Percentiles rank a stretch among this genome's conserved stretches.
phyloP scores from a whole-genome alignment of 2,797 vertebrate genomes.

The Enteromius radiatus region DNA sequence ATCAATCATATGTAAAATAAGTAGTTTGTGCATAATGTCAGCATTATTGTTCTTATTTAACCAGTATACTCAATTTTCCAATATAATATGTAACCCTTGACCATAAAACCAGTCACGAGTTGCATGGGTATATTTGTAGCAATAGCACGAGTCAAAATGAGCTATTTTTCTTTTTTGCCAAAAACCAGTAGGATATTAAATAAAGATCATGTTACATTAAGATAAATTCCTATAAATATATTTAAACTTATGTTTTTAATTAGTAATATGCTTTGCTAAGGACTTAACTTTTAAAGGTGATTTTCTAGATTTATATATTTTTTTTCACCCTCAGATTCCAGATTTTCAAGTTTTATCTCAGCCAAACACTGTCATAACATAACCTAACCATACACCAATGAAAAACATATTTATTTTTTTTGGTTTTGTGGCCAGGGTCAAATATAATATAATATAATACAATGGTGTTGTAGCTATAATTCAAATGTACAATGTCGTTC shows the following conservation, averaged over 20 bases:
- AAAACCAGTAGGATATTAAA: neutral
- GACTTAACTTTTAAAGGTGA: neutral
- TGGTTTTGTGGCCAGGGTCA: no score
- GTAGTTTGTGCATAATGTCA: neutral
- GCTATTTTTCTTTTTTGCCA: no score
- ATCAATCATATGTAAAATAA: conserved; percentile 5
- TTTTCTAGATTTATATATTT: neutral
- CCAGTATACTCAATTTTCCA: neutral
- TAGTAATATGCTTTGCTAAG: neutral
- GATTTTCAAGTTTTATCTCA: neutral
- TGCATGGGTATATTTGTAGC: neutral
- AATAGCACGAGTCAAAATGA: neutral
- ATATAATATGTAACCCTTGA: neutral
- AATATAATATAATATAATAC: no score
- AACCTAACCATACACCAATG: no score
- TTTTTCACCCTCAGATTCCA: neutral
- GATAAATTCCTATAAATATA: neutral
- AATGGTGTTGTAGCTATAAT: neutral
- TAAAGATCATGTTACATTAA: neutral
- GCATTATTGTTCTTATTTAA: neutral
- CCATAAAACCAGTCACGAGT: neutral
- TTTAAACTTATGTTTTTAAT: neutral
- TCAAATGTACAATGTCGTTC: neutral
- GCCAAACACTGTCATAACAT: neutral
- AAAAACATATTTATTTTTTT: no score